Conservation (phyloP, 1,140 invertebrate species). For the Drosophila repletoides region DNA sequence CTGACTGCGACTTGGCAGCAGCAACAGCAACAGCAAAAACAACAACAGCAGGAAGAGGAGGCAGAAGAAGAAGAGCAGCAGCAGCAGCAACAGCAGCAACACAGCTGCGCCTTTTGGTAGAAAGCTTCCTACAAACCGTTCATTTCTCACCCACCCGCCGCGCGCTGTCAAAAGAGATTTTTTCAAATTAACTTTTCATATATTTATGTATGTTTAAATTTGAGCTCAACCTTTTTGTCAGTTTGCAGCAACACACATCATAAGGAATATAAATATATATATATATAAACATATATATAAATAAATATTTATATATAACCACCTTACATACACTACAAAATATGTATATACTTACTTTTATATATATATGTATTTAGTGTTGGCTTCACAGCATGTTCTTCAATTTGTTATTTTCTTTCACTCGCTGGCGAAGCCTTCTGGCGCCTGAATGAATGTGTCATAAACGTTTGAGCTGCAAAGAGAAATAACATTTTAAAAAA, state of each 20-base stretch:
- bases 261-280: slow-evolving; percentile 12
- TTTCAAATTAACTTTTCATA: slow-evolving; percentile 81
- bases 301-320: slow-evolving; percentile 7
- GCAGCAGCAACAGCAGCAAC: slow-evolving; percentile 15
- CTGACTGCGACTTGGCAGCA: slow-evolving; percentile 67
- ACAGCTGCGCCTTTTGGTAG: slow-evolving; percentile 1
- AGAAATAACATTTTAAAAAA: too few relatives aligned
- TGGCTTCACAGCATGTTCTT: slow-evolving; percentile 36
- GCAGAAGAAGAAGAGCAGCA: too few relatives aligned
- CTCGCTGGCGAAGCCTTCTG: slow-evolving; percentile 24
- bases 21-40: slow-evolving; percentile 33
- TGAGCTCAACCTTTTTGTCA: slow-evolving; percentile 49
- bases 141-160: slow-evolving; percentile 21
- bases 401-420: slow-evolving; percentile 53
- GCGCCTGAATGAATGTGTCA: slow-evolving; percentile 60
- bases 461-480: slow-evolving; percentile 51
- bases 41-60: slow-evolving; percentile 11
- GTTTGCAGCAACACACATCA: slow-evolving; percentile 29
- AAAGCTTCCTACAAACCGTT: neutral
- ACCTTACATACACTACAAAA: slow-evolving; percentile 6
- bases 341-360: neutral
- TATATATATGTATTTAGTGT: slow-evolving; percentile 1
- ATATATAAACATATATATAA: neutral
- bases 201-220: slow-evolving; percentile 78
- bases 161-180: slow-evolving; percentile 77